Evolutionary conservation across 2,888 invertebrate genomes (phyloP).

Genomic region (Prenolepis imparis): DNA sequence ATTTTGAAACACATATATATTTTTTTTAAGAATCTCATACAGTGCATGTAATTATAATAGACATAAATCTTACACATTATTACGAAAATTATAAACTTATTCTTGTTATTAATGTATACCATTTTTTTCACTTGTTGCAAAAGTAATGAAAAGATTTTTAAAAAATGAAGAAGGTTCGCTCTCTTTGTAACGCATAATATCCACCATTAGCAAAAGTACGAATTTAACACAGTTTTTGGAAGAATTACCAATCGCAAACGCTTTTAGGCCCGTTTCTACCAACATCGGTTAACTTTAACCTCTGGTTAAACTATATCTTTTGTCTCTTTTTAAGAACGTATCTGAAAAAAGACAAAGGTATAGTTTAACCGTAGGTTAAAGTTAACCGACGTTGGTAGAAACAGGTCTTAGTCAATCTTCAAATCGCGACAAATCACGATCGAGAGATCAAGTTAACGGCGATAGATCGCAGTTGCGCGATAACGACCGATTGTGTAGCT

Average conservation of each 20-base stretch:
- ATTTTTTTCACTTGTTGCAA: neutral
- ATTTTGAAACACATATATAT: too few species aligned
- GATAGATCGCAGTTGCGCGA: neutral
- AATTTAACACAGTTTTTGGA: neutral
- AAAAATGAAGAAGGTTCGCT: neutral
- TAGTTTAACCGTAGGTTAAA: too few species aligned
- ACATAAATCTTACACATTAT: neutral
- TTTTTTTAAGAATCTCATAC: neutral
- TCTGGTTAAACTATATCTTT: too few species aligned
- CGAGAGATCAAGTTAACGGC: neutral
- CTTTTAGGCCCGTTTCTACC: too few species aligned
- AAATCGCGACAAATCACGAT: neutral
- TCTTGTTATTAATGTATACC: neutral
- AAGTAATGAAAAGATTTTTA: neutral
- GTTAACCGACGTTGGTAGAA: too few species aligned
- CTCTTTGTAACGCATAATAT: neutral
- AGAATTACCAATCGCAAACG: neutral
- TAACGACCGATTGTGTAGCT: constrained; percentile 20
- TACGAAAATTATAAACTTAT: neutral
- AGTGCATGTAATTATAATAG: neutral
- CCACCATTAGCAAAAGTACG: neutral
- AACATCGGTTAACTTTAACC: too few species aligned
- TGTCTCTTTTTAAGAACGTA: too few species aligned
- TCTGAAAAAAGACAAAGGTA: too few species aligned
- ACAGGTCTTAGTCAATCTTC: neutral